phyloP scores from a whole-genome alignment of 1,140 invertebrate genomes.

The Thereuonema tuberculata region DNA sequence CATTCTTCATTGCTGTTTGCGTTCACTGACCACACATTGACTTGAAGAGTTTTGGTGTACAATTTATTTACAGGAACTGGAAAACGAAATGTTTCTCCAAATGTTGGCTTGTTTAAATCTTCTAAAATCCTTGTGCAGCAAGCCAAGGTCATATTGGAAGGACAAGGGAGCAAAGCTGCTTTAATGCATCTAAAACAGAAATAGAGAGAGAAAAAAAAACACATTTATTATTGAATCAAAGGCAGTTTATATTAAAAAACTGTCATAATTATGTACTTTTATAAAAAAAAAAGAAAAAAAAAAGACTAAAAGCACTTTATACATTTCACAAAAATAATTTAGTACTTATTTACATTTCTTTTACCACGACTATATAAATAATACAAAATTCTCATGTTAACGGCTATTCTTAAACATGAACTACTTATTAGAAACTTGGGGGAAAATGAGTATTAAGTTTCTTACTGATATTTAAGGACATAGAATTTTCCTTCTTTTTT shows the following conservation, averaged over 20 bases:
- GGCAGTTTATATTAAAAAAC: too few species aligned
- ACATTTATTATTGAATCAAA: slow-evolving; percentile 5
- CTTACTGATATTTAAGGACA: too few species aligned
- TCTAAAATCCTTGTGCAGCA: slow-evolving; percentile 55
- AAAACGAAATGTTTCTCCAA: slow-evolving; percentile 64
- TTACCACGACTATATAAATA: too few species aligned
- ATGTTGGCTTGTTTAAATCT: slow-evolving; percentile 61
- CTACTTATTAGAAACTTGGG: too few species aligned
- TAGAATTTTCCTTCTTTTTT: too few species aligned
- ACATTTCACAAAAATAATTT: too few species aligned
- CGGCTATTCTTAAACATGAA: too few species aligned
- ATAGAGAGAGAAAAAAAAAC: slow-evolving; percentile 5
- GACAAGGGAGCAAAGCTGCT: slow-evolving; percentile 55
- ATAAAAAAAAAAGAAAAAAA: slow-evolving; percentile 21
- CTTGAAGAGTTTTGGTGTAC: slow-evolving; percentile 71
- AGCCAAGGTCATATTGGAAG: slow-evolving; percentile 37
- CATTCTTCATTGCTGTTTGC: slow-evolving; percentile 53
- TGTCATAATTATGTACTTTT: background rate
- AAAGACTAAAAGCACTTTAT: too few species aligned
- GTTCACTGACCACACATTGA: slow-evolving; percentile 61
- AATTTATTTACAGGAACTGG: slow-evolving; percentile 57
- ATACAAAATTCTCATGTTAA: too few species aligned
- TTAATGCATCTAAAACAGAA: slow-evolving; percentile 52
- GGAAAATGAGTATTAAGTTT: too few species aligned
- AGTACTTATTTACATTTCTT: too few species aligned